phyloP scores from a whole-genome alignment of 2,797 vertebrate species.

The Syncerus caffer region DNA sequence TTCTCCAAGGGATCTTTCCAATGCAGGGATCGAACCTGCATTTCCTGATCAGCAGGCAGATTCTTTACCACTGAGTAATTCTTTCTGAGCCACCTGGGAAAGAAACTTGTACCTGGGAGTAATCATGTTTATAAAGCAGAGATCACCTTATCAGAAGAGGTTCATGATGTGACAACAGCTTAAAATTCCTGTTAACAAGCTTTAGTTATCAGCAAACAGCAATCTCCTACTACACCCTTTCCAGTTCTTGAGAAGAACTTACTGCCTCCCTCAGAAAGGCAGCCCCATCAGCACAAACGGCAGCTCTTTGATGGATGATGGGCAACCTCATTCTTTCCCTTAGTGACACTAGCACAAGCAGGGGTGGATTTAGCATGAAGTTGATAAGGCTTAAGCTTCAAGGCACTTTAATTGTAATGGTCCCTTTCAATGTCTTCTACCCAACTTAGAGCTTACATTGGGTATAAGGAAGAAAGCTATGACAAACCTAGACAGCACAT shows the following conservation, averaged over 20 bases:
- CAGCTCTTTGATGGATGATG: not conserved
- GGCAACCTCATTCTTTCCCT: not conserved
- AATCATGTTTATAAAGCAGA: not conserved
- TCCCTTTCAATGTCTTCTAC: not conserved
- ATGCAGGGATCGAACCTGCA: not conserved
- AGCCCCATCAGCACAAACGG: not conserved
- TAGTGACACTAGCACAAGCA: not conserved
- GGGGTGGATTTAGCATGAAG: not conserved
- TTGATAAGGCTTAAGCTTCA: not conserved
- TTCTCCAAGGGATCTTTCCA: not conserved
- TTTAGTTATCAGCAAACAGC: not conserved
- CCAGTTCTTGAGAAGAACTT: not conserved
- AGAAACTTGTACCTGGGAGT: not conserved
- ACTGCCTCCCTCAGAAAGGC: not conserved
- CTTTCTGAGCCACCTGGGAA: not conserved
- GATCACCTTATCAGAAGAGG: not conserved
- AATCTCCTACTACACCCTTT: not conserved
- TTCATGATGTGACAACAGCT: not conserved
- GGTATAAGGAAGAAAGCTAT: too few relatives aligned
- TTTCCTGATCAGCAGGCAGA: not conserved
- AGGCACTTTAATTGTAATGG: not conserved
- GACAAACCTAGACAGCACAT: too few relatives aligned
- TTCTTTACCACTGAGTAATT: not conserved
- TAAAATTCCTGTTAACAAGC: not conserved
- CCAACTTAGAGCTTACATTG: not conserved